These are phyloP conservation scores for Patella caerulea DNA, from an alignment of 2,888 invertebrate species.

Conservation along the genomic window DNA sequence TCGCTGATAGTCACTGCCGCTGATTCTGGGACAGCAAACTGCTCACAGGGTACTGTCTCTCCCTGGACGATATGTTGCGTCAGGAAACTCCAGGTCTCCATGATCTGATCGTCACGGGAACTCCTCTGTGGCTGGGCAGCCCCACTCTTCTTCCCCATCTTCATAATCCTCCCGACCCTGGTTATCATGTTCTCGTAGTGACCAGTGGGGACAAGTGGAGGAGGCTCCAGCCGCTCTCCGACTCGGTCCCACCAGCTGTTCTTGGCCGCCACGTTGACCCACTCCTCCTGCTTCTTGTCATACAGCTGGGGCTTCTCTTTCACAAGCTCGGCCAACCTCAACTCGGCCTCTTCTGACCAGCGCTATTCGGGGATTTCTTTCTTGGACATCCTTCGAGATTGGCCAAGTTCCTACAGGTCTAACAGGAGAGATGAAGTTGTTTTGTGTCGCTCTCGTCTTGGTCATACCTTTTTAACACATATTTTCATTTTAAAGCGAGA, in stretches of 20 bases:
- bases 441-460: too few relatives aligned
- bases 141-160: conserved; percentile 18
- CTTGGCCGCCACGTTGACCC: conserved; percentile 15
- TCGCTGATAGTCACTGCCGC: not conserved
- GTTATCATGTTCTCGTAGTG: conserved; percentile 9
- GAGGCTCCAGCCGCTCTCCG: conserved; percentile 14
- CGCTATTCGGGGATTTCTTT: too few relatives aligned
- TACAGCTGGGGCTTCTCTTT: conserved; percentile 1
- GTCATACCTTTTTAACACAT: too few relatives aligned
- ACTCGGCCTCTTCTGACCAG: not conserved
- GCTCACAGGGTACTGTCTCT: not conserved
- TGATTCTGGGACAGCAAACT: not conserved
- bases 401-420: too few relatives aligned
- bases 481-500: too few relatives aligned
- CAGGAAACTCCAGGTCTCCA: conserved; percentile 14
- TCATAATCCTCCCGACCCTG: conserved; percentile 7
- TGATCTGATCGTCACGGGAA: conserved; percentile 10
- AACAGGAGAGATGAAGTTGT: too few relatives aligned
- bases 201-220: conserved; percentile 14
- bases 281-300: conserved; percentile 12
- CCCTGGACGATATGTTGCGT: conserved; percentile 20
- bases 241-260: conserved; percentile 7
- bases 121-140: conserved; percentile 13
- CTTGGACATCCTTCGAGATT: too few relatives aligned
- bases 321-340: not conserved